phyloP scores from a whole-genome alignment of 2,113 vertebrate genomes.

The Lichenostomus cassidix region DNA sequence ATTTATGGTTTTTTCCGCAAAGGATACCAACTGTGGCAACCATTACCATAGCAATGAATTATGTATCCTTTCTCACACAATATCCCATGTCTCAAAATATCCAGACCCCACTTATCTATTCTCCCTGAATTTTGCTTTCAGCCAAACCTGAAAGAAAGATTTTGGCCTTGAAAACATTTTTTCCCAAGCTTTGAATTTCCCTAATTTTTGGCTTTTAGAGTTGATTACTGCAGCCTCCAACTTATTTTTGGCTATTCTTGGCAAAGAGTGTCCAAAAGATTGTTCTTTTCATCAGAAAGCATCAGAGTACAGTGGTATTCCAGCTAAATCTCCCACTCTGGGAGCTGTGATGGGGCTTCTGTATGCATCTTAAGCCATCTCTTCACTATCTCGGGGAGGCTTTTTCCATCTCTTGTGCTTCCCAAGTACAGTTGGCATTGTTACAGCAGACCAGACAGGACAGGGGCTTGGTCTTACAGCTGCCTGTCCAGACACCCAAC shows the following conservation, averaged over 20 bases:
- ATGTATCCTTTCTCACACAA: background rate
- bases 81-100: slow-evolving; percentile 16
- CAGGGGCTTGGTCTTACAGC: accelerated
- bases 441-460: background rate
- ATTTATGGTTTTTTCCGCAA: slow-evolving; percentile 25
- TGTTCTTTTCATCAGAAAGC: background rate
- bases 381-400: background rate
- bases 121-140: background rate
- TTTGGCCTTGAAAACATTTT: background rate
- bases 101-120: background rate
- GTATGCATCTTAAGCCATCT: background rate
- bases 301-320: background rate
- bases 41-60: slow-evolving; percentile 66
- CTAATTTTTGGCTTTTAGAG: background rate
- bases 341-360: background rate
- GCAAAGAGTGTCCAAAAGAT: background rate
- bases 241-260: background rate
- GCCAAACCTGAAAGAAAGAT: background rate
- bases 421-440: background rate
- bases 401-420: background rate
- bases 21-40: slow-evolving; percentile 57
- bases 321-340: background rate
- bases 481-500: background rate
- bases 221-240: background rate
- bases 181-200: background rate